These are phyloP conservation scores for Falco punctatus DNA, from an alignment of 2,113 vertebrate genomes.

Conservation along the genomic window DNA sequence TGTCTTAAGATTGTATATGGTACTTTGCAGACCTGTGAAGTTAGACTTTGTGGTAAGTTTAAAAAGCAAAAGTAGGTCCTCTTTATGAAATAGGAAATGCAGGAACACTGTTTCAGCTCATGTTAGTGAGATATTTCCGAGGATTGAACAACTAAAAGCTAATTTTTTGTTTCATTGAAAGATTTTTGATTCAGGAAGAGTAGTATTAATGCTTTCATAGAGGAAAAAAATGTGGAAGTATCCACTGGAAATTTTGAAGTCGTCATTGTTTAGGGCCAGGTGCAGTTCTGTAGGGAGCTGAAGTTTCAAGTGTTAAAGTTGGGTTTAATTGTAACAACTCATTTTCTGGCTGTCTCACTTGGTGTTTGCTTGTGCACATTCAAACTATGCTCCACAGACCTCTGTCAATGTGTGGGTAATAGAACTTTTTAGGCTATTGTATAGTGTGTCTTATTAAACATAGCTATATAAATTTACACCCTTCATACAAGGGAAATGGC, in stretches of 20 bases:
- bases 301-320: accelerated
- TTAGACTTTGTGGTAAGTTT: not conserved
- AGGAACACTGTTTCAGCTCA: not conserved
- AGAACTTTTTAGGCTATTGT: not conserved
- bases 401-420: not conserved
- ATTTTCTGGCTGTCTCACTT: not conserved
- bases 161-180: not conserved
- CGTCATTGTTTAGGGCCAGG: not conserved
- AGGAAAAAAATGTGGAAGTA: not conserved
- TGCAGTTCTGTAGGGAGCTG: not conserved
- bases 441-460: not conserved
- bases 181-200: not conserved
- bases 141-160: not conserved
- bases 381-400: not conserved
- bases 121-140: not conserved
- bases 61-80: not conserved
- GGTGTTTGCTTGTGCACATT: not conserved
- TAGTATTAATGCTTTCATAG: not conserved
- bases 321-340: not conserved
- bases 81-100: not conserved
- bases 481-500: not conserved
- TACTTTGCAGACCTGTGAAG: not conserved
- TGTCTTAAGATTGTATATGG: not conserved
- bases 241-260: not conserved
- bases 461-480: not conserved